Evolutionary conservation across 2,797 vertebrate genomes (phyloP).

Genomic region (Hapalemur alaotrensis): DNA sequence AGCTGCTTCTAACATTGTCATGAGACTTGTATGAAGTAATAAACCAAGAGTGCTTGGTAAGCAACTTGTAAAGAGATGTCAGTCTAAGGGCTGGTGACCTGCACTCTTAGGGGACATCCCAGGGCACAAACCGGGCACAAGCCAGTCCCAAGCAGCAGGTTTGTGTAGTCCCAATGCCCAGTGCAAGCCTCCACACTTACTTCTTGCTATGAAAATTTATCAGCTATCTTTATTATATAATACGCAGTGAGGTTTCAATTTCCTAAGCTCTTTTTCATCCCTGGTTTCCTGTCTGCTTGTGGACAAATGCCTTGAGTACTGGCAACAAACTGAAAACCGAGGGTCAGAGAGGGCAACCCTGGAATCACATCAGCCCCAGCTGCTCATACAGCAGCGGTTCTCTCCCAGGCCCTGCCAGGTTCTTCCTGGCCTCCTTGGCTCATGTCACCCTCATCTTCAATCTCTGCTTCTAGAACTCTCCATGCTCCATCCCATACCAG

Average conservation of each 20-base stretch:
- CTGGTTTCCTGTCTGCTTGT: not conserved
- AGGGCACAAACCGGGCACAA: not conserved
- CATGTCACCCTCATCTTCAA: not conserved
- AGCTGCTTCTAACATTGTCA: conserved; percentile 10
- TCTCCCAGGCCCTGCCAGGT: not conserved
- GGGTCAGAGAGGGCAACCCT: not conserved
- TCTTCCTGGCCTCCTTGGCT: not conserved
- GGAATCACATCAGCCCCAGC: not conserved
- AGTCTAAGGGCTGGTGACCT: not conserved
- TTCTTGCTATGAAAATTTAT: not conserved
- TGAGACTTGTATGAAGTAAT: conserved; percentile 41
- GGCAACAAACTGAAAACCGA: not conserved
- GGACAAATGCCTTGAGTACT: not conserved
- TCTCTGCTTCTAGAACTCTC: not conserved
- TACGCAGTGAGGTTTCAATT: not conserved
- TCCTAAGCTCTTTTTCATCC: not conserved
- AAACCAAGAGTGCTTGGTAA: conserved; percentile 38
- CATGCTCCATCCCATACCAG: not conserved
- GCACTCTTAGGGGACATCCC: not conserved
- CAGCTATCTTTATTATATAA: not conserved
- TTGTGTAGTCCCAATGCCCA: no score
- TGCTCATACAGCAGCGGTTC: not conserved
- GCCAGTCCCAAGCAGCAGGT: not conserved
- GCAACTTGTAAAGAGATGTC: not conserved
- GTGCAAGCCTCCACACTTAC: not conserved